Evolutionary conservation across 2,888 invertebrate genomes (phyloP).

Genomic region (Apantesis nais): DNA sequence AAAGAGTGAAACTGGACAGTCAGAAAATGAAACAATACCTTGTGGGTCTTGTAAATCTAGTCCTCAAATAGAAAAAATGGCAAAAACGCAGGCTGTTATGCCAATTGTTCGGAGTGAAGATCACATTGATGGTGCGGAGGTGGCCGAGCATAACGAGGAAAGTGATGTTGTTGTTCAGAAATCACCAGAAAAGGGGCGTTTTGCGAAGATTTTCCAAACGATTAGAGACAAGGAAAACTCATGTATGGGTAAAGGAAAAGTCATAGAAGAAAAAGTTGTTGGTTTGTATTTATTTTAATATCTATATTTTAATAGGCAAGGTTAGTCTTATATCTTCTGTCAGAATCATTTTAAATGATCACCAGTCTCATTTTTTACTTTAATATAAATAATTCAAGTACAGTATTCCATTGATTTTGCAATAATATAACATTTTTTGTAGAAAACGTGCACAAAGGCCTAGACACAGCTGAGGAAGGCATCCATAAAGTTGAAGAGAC

Average conservation of each 20-base stretch:
- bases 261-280: constrained; percentile 76
- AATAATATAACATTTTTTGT: constrained; percentile 35
- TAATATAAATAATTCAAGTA: background rate
- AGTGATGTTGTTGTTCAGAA: constrained; percentile 73
- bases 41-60: constrained; percentile 82
- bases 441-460: constrained; percentile 78
- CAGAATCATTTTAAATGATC: background rate
- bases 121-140: constrained; percentile 64
- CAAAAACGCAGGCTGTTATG: constrained; percentile 81
- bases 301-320: background rate
- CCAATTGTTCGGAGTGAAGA: constrained; percentile 81
- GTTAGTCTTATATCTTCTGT: background rate
- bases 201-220: constrained; percentile 75
- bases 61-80: constrained; percentile 70
- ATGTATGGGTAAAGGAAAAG: constrained; percentile 81
- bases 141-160: constrained; percentile 61
- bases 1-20: constrained; percentile 77
- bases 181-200: constrained; percentile 73
- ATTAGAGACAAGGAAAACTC: constrained; percentile 79
- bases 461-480: constrained; percentile 73
- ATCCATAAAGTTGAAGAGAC: constrained; percentile 78
- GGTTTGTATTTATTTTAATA: constrained; percentile 57
- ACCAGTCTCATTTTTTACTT: background rate
- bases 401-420: background rate
- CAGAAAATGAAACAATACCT: constrained; percentile 81